Evolutionary conservation across 2,113 vertebrate genomes (phyloP), one percentile per base, ranked within the genome.

Genomic region (Serilophus lunatus): DNA sequence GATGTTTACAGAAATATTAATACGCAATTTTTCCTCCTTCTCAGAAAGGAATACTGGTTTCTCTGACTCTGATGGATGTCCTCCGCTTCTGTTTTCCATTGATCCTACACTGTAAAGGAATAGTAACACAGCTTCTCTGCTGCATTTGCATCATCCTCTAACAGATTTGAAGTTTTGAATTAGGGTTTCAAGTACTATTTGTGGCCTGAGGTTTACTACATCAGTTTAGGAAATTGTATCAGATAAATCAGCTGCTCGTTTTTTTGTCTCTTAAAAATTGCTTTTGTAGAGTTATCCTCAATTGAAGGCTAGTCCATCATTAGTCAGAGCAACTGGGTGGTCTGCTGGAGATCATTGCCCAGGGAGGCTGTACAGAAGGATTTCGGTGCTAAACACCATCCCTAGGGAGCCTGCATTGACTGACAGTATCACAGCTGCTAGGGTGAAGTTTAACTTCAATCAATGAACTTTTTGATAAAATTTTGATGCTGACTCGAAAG

Each of bases 251-350:
- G 71, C 78, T 88, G 65, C 44, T 97, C 31, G 38, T 71, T 91
- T 86, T 63, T 56, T 24, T 26, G 2, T 14, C 47, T 90, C 25
- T 91, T 86, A 86, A 95, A 97, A 97, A 92, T 82, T 81, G 72
- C 44, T 86, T 92, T 90, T 96, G 91, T 96, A 83, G 91, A 24
- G 47, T 68, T 94, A 61, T 71, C 61, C 70, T 85, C 70, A 80
- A 18, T 40, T 14, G 60, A 94, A 92, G 87, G 51, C 45, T 42
- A 51, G 83, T 92, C 90, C 78, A 28, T 77, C 78, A 89, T 96
- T 93, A 93, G 80, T 97, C 88, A 96, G 86, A 95, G 79, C 69
- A 93, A 93, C 42, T 0, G 2, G 9, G 82, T 49, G 54, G 66
- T 78, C 93, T 92, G 68, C 56, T 94, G 71, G 84, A 93, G 72